Percentiles rank a stretch among this genome's conserved stretches.
Conservation (phyloP, 1,140 invertebrate species). For the Arctopsyche grandis region DNA sequence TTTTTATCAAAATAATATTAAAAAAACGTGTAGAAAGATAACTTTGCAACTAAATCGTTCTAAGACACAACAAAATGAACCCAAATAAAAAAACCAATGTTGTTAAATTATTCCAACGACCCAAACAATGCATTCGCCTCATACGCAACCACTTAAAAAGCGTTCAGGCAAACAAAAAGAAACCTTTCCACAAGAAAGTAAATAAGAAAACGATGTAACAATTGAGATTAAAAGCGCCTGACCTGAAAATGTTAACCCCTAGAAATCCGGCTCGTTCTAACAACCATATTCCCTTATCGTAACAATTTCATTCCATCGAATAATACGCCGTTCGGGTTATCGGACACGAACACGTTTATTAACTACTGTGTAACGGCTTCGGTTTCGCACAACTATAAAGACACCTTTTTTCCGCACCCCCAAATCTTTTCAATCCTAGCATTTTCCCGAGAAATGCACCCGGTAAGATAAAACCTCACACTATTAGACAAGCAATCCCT, state of each 20-base stretch:
- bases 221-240: constrained; percentile 19
- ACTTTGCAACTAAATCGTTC: too few relatives aligned
- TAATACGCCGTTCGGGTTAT: constrained; percentile 47
- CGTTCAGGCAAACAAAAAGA: too few relatives aligned
- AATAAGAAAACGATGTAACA: constrained; percentile 2
- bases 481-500: too few relatives aligned
- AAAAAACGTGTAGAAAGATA: too few relatives aligned
- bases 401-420: not conserved
- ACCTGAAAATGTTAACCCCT: constrained; percentile 1
- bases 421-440: not conserved
- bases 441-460: too few relatives aligned
- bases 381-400: constrained; percentile 14
- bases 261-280: constrained; percentile 17
- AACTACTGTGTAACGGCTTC: constrained; percentile 28
- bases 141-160: too few relatives aligned
- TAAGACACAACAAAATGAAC: too few relatives aligned
- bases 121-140: too few relatives aligned
- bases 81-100: too few relatives aligned
- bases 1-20: too few relatives aligned
- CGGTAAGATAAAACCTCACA: not conserved
- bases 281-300: constrained; percentile 42
- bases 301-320: constrained; percentile 51
- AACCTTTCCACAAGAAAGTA: not conserved
- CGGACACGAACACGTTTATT: constrained; percentile 46
- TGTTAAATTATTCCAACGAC: too few relatives aligned